phyloP scores from a whole-genome alignment of 2,113 vertebrate species.

The Clarias batrachus region DNA sequence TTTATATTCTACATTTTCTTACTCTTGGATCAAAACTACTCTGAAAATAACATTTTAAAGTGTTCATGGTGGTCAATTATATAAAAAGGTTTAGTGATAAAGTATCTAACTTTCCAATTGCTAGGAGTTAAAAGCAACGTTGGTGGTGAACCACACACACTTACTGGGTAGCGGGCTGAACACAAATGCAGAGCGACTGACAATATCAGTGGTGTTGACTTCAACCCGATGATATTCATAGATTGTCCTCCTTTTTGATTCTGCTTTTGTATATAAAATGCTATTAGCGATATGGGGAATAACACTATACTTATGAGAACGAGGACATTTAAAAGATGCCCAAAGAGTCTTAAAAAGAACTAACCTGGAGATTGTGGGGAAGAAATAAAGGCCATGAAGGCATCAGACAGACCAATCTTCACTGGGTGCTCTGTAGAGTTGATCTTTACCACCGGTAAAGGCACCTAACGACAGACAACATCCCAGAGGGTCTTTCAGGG shows the following conservation, averaged over 20 bases:
- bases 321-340: not conserved
- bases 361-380: conserved; percentile 76
- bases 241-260: conserved; percentile 79
- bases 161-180: conserved; percentile 90
- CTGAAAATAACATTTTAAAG: not conserved
- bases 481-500: not conserved
- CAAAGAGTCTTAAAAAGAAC: conserved; percentile 34
- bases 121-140: not conserved
- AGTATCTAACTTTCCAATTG: not conserved
- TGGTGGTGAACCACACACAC: conserved; percentile 59
- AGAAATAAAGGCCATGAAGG: conserved; percentile 82
- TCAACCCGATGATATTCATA: conserved; percentile 93
- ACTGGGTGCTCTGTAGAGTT: conserved; percentile 89
- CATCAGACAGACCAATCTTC: conserved; percentile 92
- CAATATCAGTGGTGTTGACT: conserved; percentile 80
- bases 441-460: conserved; percentile 80
- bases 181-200: conserved; percentile 80
- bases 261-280: conserved; percentile 62
- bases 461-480: conserved; percentile 73
- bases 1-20: not conserved
- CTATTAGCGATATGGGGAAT: not conserved
- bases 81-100: not conserved
- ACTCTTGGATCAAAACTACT: not conserved
- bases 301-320: not conserved
- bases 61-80: not conserved